Evolutionary conservation across 2,113 vertebrate species (phyloP), one percentile per base, ranked within the genome.

Genomic region (Globicephala melas): DNA sequence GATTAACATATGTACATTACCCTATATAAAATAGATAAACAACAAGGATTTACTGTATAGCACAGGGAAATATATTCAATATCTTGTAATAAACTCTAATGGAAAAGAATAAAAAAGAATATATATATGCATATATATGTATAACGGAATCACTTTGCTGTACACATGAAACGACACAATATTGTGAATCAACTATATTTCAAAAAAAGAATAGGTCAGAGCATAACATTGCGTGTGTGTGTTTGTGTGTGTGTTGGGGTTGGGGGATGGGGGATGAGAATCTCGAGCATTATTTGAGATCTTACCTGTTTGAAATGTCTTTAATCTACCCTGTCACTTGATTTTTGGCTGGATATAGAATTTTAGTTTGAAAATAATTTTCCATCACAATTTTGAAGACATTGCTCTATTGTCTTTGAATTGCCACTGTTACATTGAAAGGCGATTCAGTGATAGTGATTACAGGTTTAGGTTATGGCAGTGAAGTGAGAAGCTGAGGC

Each of bases 291-390:
- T 92, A 74, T 88, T 81, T 87, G 89, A 92, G 74, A 81, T 58
- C 65, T 81, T 82, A 41, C 31, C 36, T 92, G 23, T 87, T 92
- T 87, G 58, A 87, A 95, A 80, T 81, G 65, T 81, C 65, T 92
- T 86, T 92, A 60, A 60, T 84, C 11, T 47, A 41, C 44, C 36
- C 44, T 67, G 38, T 83, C 47, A 82, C 67, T 88, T 81, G 28
- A 92, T 81, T 74, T 92, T 90, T 80, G 73, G 31, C 14, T 79
- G 41, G 50, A 26, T 65, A 79, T 85, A 79, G 63, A 86, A 36
- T 41, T 87, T 87, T 73, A 91, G 33, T 71, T 91, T 55, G 28
- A 63, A 85, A 77, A 67, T 65, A 76, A 67, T 41, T 65, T 73
- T 67, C 44, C 70, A 41, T 85, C 70, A 38, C 26, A 41, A 67